Base-by-base conservation (phyloP, 1,140 invertebrate species). In the Trichogramma pretiosum region DNA sequence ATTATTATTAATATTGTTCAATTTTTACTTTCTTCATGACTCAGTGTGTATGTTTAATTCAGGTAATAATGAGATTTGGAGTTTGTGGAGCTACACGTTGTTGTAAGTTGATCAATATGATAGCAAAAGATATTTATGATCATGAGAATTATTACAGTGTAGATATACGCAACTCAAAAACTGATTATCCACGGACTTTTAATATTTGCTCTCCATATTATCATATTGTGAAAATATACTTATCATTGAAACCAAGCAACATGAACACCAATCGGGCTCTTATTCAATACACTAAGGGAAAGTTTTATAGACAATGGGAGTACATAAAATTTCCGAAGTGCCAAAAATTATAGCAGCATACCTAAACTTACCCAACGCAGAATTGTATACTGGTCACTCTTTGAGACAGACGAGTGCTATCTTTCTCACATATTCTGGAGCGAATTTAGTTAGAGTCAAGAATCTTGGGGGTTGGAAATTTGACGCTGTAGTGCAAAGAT, bases 311-410 rank as follows among this genome's bases (percentile, higher is more conserved):
- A 3, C 32, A 21, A 45, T 34, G 8, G 43, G 35, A 7, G 16
- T 4, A 2, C 48, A 52, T 32, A 48, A 39, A 43, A 46, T 56
- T 42, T 39, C 35, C 9, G 30, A n/a, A 14, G 48, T 48, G 45
- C 49, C 49, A 11, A 55, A 39, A 36, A 14, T 17, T 24, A 37
- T 56, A 7, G 49, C 55, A 10, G 32, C 17, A 18, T 56, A 23
- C 37, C 23, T 56, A 19, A 22, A 43, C 16, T 32, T 53, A 11
- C 19, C 37, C 1, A 18, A 56, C 16, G 19, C 46, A 13, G 38
- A 46, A n/a, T 4, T n/a, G 4, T 56, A 50, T 37, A 50, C 46
- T 13, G 49, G 50, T 13, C 54, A 56, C 37, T 34, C 32, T 9
- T 56, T 50, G 17, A 36, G 54, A 16, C 4, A 16, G 16, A 34